A percentile compares a stretch with the other conserved stretches of the same genome.
Evolutionary conservation across 2,113 vertebrate genomes (phyloP).

Genomic region (Poecilia latipinna): DNA sequence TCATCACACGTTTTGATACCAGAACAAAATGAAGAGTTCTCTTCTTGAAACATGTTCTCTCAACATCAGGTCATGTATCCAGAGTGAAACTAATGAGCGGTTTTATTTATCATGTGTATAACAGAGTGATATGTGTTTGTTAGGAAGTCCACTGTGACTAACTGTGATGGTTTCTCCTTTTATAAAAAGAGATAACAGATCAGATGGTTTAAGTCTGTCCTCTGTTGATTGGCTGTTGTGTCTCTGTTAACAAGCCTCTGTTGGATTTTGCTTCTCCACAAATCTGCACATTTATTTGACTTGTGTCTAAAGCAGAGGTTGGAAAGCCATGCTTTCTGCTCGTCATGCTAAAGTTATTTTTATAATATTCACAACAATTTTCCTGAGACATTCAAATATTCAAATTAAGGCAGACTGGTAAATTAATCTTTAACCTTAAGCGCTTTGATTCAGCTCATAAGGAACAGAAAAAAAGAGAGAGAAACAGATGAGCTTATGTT

Average conservation of each 20-base stretch:
- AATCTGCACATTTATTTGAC: conserved; percentile 31
- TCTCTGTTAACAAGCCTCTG: conserved; percentile 9
- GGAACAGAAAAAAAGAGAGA: neutral
- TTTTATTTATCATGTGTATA: no score
- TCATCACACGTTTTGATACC: no score
- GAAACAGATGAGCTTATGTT: conserved; percentile 15
- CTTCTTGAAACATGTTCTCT: no score
- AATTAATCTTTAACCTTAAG: conserved; percentile 22
- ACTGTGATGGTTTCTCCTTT: conserved; percentile 6
- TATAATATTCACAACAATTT: conserved; percentile 6
- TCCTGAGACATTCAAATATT: neutral
- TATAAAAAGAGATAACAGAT: conserved; percentile 8
- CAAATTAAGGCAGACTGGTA: neutral
- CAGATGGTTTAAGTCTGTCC: neutral
- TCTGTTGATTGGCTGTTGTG: conserved; percentile 20
- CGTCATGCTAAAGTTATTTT: neutral
- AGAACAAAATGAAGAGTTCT: no score
- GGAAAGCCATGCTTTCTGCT: neutral
- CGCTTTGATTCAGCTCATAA: conserved; percentile 1
- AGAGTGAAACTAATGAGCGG: no score
- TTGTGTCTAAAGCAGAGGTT: neutral
- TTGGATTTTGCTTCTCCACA: conserved; percentile 20
- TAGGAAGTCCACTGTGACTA: conserved; percentile 4
- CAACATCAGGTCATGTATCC: no score
- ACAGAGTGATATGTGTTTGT: neutral